Base-by-base conservation (phyloP, 1,140 invertebrate genomes). In the Fopius arisanus region DNA sequence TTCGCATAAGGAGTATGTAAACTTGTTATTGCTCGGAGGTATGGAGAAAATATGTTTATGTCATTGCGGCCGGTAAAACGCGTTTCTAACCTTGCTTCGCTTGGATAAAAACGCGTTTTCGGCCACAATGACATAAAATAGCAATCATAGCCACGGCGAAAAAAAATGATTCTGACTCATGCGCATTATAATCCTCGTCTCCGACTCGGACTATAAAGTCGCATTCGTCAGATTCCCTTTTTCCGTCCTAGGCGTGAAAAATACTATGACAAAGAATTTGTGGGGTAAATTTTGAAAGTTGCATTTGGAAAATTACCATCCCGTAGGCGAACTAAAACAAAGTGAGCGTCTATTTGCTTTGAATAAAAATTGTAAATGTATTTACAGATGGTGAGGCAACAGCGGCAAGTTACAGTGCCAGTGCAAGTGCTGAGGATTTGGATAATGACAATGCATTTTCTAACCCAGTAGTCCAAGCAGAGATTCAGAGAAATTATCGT, bases 401-500 rank as follows among this genome's bases (percentile, higher is more conserved):
- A 41, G 73, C 48, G 16, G 67, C 67, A 40, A 81, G 82, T 72
- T 82, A 79, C 76, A 79, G 78, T 62, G 82, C 77, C 5, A 83
- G 79, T 63, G 82, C 75, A 5, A 83, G 79, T 63, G 75, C 78
- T 7, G 83, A 83, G 40, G 78, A 84, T 67, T 66, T 82, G 26
- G 80, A 78, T 14, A 79, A 78, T 63, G 74, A 75, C n/a, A n/a
- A n/a, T 65, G 43, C 26, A n/a, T 66, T 75, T 29, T 26, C 70
- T 23, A 79, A 70, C 41, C 73, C 76, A 1, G 77, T 54, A 10
- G 78, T 84, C 14, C 88, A 89, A 66, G 84, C 87, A 16, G 91
- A 91, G 81, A 89, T 92, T 62, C 88, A 89, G 80, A 85, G 83
- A 73, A 91, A 90, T 78, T 92, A 92, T 78, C 89, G 89, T 68